Base-by-base conservation (phyloP, 1,140 invertebrate genomes). In the Drosophila teissieri region DNA sequence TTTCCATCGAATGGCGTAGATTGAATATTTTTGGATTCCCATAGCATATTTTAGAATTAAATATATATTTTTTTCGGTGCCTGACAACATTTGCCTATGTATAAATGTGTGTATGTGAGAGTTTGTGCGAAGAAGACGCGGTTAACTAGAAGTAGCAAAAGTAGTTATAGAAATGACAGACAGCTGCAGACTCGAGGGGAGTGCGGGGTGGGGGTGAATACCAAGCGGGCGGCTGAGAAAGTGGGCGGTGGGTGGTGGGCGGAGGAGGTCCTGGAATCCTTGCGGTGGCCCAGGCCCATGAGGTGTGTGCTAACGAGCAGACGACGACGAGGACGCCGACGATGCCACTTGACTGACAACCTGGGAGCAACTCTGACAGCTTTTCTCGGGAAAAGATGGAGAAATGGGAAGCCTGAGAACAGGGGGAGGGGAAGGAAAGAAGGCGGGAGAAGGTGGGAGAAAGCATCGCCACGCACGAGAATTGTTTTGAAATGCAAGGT, bases 131-230 rank as follows among this genome's bases (percentile, higher is more conserved):
- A 15, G 42, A 39, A 64, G 73, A 64, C 63, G 63, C 83, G 84
- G 79, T 83, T 88, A 79, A 86, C 83, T 88, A 81, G 82, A 82
- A 83, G 82, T 88, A 83, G 80, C 83, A 86, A 82, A 86, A 86
- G 83, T 83, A 88, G 82, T 86, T 86, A 88, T 86, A 86, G 82
- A 86, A 86, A 86, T 86, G 82, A 88, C 82, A 88, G 83, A 79
- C 83, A 74, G 63, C 77, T 68, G 81, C 64, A 62, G 69, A 49
- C 61, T 2, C 51, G 62, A 64, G 60, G 64, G 42, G 42, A 4
- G 19, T 19, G 19, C 19, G 27, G 42, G 17, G 39, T 6, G 37
- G 37, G 31, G 46, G 11, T 19, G 8, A 7, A 5, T 10, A 17
- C 3, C 8, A 12, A 31, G 17, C 19, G 12, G 39, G 19, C 10